phyloP scores from a whole-genome alignment of 2,797 vertebrate genomes.

The Amblyopsis hoosieri region DNA sequence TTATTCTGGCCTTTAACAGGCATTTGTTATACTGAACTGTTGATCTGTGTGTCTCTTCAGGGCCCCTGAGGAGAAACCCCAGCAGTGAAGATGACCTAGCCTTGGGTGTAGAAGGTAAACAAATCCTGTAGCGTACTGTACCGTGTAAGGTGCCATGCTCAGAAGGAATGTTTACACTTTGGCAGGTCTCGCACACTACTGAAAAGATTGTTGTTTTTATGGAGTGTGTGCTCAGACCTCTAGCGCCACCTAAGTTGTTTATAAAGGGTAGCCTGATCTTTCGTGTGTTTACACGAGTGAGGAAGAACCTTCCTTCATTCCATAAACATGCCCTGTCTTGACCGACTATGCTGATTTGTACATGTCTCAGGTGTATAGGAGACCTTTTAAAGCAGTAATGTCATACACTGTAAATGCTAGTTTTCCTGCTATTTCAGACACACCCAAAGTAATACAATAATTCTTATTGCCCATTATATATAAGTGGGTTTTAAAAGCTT shows the following conservation, averaged over 20 bases:
- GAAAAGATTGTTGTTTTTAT: conserved; percentile 1
- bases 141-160: conserved; percentile 31
- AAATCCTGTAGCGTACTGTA: conserved; percentile 15
- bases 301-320: no score
- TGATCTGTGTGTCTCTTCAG: conserved; percentile 41
- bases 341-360: no score
- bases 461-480: no score
- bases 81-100: conserved; percentile 67
- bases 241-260: background rate
- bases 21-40: background rate
- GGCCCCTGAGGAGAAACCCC: conserved; percentile 38
- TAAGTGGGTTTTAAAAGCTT: no score
- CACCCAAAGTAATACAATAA: no score
- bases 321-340: no score
- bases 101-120: conserved; percentile 70
- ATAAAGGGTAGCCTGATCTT: conserved; percentile 1
- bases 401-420: no score
- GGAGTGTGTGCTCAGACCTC: background rate
- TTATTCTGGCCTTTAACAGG: background rate
- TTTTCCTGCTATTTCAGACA: no score
- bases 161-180: conserved; percentile 6
- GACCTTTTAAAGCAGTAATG: no score
- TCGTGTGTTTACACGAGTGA: conserved; percentile 19
- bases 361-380: no score
- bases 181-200: background rate